Base-by-base conservation (phyloP, 2,113 vertebrate species). In the Siniperca chuatsi region DNA sequence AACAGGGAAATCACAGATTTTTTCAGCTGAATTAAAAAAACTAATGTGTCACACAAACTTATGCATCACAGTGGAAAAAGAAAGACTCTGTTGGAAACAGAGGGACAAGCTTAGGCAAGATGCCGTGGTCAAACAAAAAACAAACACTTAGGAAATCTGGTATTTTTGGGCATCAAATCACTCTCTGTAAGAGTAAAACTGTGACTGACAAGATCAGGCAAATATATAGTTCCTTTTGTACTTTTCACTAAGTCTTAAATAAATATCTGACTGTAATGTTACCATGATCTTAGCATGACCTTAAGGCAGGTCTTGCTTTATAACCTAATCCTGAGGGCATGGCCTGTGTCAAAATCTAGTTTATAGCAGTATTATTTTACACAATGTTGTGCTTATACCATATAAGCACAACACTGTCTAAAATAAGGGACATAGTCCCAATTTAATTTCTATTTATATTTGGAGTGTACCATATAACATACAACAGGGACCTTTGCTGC, bases 1-100 rank as follows among this genome's bases (percentile, higher is more conserved):
- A 25, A 18, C 4, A 0, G 52, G 64, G 50, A 84, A 83, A 76
- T 71, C 37, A 62, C 25, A 1, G 4, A 55, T 85, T 88, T 79
- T 75, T 79, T 33, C n/a, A 35, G 25, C 2, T 0, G 18, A n/a
- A 44, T 37, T 72, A 25, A 68, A 65, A 66, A 62, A 55, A 66
- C 0, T 8, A 10, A 42, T 40, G 33, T 44, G 75, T 84, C 74
- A 74, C 46, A 75, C 12, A 46, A 29, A 29, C 9, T n/a, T 6
- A 75, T 20, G 80, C 20, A 54, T 79, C 44, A 78, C 40, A 7
- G 52, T 0, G 21, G 37, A 25, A 74, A 77, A 72, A 81, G 2
- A 83, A 0, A 78, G 15, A 6, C 46, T 35, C 10, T n/a, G 21
- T 9, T 48, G 35, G 29, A 42, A 68, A 75, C 20, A 76, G 4